phyloP scores from a whole-genome alignment of 1,140 invertebrate genomes.

The Lerema accius region DNA sequence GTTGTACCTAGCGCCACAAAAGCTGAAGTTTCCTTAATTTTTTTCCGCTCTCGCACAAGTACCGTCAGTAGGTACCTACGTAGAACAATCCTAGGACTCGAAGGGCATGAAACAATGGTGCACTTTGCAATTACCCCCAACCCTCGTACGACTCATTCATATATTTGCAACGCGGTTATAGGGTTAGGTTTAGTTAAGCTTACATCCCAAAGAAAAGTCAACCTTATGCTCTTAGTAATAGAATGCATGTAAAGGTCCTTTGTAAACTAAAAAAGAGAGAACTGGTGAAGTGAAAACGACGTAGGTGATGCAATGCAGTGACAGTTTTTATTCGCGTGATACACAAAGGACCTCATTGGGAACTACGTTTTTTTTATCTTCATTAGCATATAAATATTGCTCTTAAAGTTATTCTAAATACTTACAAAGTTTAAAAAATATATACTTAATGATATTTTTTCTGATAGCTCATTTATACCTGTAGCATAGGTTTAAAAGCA shows the following conservation, averaged over 20 bases:
- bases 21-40: constrained; percentile 28
- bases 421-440: too few relatives aligned
- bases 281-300: neutral
- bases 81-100: constrained; percentile 42
- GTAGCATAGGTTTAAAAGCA: too few relatives aligned
- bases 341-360: constrained; percentile 1
- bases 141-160: constrained; percentile 38
- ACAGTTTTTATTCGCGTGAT: neutral
- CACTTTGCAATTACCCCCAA: constrained; percentile 71
- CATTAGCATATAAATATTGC: constrained; percentile 4
- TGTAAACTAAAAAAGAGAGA: neutral
- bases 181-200: constrained; percentile 24
- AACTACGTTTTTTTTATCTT: neutral
- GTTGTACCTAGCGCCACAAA: constrained; percentile 20
- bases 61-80: constrained; percentile 22
- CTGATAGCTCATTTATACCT: too few relatives aligned
- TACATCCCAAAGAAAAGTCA: neutral
- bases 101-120: constrained; percentile 67
- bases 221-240: neutral
- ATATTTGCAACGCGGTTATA: constrained; percentile 26
- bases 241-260: neutral
- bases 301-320: neutral
- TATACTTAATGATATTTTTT: too few relatives aligned
- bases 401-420: neutral
- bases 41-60: constrained; percentile 25